Evolutionary conservation across 2,113 vertebrate species (phyloP), one percentile per base, ranked within the genome.

Genomic region (Indicator indicator): DNA sequence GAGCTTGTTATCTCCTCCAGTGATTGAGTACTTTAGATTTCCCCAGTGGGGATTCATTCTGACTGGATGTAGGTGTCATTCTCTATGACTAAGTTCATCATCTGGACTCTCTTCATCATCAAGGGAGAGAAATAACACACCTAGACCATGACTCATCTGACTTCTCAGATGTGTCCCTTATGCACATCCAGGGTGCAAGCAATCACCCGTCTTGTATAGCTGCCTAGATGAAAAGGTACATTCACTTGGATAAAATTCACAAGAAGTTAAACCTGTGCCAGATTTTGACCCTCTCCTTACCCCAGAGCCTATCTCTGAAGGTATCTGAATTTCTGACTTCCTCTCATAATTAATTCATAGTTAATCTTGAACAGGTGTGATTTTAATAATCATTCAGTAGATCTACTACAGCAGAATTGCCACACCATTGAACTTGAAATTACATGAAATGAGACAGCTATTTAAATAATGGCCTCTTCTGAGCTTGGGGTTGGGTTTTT

Each of bases 321-420:
- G 82, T 54, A 93, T 88, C 83, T 88, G 85, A 73, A 86, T 86
- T 86, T 83, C 93, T 88, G 88, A 96, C 92, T 86, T 86, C 88
- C 62, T 63, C 93, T 94, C 88, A 97, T 95, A 95, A 95, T 96
- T 97, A 97, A 97, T 96, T 97, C 91, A 96, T 92, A 69, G 88
- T 93, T 96, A 96, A 97, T 96, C 94, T 94, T 93, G 89, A 95
- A 93, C 93, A 96, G 94, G 94, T 95, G 80, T 82, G 96, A 97
- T 96, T 96, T 96, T 95, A 96, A 96, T 97, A 96, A 94, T 95
- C 88, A 92, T 93, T 93, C 93, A 72, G 83, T 89, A 93, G 91
- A 95, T 95, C 83, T 95, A 95, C 95, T 97, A 83, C 88, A 88
- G 94, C 76, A 75, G 93, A 95, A 97, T 95, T 96, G 93, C 95